Conservation (phyloP, 1,140 invertebrate species). For the Drosophila saltans region DNA sequence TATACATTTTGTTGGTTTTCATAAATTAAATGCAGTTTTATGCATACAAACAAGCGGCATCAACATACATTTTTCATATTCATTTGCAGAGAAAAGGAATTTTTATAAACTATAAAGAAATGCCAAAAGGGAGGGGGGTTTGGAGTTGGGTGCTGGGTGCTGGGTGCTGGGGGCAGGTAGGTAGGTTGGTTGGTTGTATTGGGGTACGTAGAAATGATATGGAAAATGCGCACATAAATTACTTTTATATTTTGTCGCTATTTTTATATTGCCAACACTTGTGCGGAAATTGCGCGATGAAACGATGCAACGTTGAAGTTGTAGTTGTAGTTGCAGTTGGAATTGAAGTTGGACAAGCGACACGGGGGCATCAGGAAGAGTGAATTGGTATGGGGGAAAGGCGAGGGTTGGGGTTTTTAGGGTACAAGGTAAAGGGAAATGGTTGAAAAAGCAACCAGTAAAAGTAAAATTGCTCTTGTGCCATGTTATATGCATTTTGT, state of each 20-base stretch:
- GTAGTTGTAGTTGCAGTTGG: slow-evolving; percentile 40
- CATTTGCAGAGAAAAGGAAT: slow-evolving; percentile 27
- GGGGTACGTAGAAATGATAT: slow-evolving; percentile 69
- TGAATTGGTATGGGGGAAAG: not conserved
- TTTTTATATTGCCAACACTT: slow-evolving; percentile 82
- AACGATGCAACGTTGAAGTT: slow-evolving; percentile 57
- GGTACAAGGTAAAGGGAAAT: not conserved
- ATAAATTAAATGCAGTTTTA: slow-evolving; percentile 76
- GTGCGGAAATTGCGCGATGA: slow-evolving; percentile 80
- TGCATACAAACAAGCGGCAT: slow-evolving; percentile 74
- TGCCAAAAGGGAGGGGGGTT: not conserved
- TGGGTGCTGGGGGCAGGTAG: slow-evolving; percentile 3
- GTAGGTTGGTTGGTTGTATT: slow-evolving; percentile 34
- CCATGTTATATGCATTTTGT: slow-evolving; percentile 52
- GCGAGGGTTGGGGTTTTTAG: not conserved
- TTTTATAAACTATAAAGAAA: slow-evolving; percentile 18
- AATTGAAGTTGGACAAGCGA: slow-evolving; percentile 25
- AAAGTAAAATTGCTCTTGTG: slow-evolving; percentile 66
- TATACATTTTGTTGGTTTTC: slow-evolving; percentile 1
- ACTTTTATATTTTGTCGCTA: slow-evolving; percentile 81
- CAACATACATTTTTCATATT: slow-evolving; percentile 74
- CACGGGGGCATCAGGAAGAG: not conserved
- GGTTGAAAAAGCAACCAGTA: slow-evolving; percentile 19
- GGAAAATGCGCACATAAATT: slow-evolving; percentile 78
- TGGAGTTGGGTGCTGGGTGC: not conserved